These are phyloP conservation scores for Drosophila fungiperda DNA, from an alignment of 2,888 invertebrate species.

Conservation along the genomic window DNA sequence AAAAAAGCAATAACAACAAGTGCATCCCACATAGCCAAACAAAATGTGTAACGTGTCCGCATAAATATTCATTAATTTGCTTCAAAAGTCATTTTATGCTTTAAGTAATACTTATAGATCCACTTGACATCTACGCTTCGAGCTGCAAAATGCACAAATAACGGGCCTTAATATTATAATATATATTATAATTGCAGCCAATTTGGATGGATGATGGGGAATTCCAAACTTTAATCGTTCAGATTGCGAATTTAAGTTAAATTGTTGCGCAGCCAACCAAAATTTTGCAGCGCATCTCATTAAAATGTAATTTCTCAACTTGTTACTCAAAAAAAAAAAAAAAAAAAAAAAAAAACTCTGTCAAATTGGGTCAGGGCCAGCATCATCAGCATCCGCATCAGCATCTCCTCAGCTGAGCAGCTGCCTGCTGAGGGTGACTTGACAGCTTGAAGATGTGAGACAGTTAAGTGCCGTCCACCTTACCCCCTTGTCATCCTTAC, in stretches of 20 bases:
- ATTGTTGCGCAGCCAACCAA: conserved; percentile 32
- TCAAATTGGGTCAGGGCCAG: conserved; percentile 69
- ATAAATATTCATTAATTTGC: conserved; percentile 66
- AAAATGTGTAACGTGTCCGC: conserved; percentile 36
- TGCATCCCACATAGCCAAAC: conserved; percentile 22
- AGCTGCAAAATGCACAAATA: conserved; percentile 16
- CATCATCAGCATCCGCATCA: conserved; percentile 17
- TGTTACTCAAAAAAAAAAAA: conserved; percentile 27
- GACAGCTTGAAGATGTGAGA: conserved; percentile 47
- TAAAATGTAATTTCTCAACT: conserved; percentile 70
- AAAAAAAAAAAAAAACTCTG: conserved; percentile 2
- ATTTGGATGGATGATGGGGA: background rate
- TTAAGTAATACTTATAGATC: conserved; percentile 33
- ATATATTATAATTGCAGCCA: conserved; percentile 3
- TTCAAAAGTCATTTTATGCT: conserved; percentile 23
- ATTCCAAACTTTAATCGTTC: conserved; percentile 10
- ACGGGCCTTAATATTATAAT: background rate
- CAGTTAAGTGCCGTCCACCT: conserved; percentile 3
- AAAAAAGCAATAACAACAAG: conserved; percentile 3
- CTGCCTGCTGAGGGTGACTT: conserved; percentile 2
- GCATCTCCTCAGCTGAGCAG: conserved; percentile 1
- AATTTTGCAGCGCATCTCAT: conserved; percentile 68
- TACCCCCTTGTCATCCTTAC: too few species aligned
- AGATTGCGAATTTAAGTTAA: conserved; percentile 23
- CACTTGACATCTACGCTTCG: background rate